Evolutionary conservation across 2,888 invertebrate species (phyloP).

Genomic region (Conus canariensis): DNA sequence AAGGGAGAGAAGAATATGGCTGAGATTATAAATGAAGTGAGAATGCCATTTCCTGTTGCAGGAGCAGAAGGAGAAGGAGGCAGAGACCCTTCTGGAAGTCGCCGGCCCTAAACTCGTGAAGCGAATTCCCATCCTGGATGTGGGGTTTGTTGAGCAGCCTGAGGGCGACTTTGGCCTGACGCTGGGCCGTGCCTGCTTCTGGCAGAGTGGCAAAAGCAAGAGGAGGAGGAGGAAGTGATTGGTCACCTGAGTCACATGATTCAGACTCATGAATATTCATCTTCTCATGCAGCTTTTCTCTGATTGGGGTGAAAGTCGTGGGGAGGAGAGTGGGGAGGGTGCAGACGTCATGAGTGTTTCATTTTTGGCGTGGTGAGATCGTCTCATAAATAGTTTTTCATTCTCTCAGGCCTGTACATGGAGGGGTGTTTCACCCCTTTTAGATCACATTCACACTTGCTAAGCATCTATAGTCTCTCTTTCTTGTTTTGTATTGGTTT

Average conservation of each 20-base stretch:
- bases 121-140: conserved; percentile 89
- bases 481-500: background rate
- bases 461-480: background rate
- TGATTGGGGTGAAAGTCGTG: background rate
- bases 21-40: too few relatives aligned
- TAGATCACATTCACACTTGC: background rate
- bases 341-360: background rate
- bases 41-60: conserved; percentile 72
- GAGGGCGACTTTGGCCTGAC: conserved; percentile 91
- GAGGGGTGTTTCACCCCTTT: too few relatives aligned
- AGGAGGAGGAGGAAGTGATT: conserved; percentile 57
- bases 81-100: conserved; percentile 87
- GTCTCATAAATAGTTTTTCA: background rate
- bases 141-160: conserved; percentile 88
- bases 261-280: conserved; percentile 38
- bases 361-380: background rate
- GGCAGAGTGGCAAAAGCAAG: background rate
- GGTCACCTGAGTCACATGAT: background rate
- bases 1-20: too few relatives aligned
- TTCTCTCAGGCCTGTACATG: background rate
- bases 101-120: conserved; percentile 85
- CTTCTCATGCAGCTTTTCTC: conserved; percentile 19
- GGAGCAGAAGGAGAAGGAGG: conserved; percentile 87
- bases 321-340: background rate
- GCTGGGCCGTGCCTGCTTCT: conserved; percentile 90